These are phyloP conservation scores for Misgurnus mizolepis DNA, from an alignment of 2,113 vertebrate genomes.

Conservation along the genomic window DNA sequence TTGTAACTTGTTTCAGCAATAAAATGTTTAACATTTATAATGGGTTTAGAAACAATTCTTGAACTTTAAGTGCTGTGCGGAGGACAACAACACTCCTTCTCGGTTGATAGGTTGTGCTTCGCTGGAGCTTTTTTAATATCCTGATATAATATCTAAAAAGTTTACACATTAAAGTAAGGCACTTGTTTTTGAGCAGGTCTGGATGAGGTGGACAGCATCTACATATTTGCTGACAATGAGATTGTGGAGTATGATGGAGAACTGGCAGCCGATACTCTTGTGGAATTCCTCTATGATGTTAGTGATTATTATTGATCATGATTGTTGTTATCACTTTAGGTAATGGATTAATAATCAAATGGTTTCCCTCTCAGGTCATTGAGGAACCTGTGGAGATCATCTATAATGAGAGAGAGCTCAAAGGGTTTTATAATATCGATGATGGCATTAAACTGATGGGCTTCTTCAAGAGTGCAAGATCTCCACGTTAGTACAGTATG, in stretches of 20 bases:
- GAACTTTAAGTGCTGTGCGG: too few relatives aligned
- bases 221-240: constrained; percentile 87
- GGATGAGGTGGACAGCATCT: constrained; percentile 86
- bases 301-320: constrained; percentile 55
- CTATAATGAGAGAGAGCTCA: constrained; percentile 83
- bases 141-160: too few relatives aligned
- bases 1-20: too few relatives aligned
- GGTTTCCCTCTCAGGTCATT: constrained; percentile 70
- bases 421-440: constrained; percentile 85
- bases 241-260: constrained; percentile 91
- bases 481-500: constrained; percentile 77
- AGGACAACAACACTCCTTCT: too few relatives aligned
- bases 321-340: not conserved
- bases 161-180: not conserved
- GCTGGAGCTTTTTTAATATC: too few relatives aligned
- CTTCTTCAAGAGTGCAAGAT: constrained; percentile 87
- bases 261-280: constrained; percentile 84
- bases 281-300: constrained; percentile 91
- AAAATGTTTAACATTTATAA: too few relatives aligned
- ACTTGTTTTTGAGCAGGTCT: constrained; percentile 71
- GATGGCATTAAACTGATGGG: constrained; percentile 89
- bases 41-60: too few relatives aligned
- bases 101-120: too few relatives aligned
- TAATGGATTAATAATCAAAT: not conserved
- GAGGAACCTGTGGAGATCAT: constrained; percentile 88